Percentiles rank a stretch among this genome's conserved stretches.
Evolutionary conservation across 2,113 vertebrate genomes (phyloP).

Genomic region (Podarcis muralis): DNA sequence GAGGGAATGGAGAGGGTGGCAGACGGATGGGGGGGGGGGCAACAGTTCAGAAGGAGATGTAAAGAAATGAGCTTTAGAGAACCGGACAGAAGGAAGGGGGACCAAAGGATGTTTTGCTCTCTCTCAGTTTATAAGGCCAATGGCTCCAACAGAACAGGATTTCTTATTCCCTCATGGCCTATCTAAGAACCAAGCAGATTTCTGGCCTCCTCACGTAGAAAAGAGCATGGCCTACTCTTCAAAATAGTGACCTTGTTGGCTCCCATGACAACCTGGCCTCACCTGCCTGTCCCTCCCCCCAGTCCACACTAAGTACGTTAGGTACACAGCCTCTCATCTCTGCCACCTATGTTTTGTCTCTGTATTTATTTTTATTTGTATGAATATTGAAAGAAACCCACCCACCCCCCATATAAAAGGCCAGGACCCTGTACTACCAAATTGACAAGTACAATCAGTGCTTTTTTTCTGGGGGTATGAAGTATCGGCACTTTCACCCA

Average conservation of each 20-base stretch:
- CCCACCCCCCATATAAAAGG: no score
- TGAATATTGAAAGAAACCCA: no score
- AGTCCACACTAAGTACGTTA: background rate
- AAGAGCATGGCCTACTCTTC: background rate
- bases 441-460: no score
- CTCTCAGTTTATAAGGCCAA: conserved; percentile 14
- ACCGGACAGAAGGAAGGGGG: background rate
- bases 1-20: background rate
- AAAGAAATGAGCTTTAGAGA: conserved; percentile 14
- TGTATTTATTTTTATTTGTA: background rate
- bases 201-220: background rate
- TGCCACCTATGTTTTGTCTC: background rate
- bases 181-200: background rate
- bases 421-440: no score
- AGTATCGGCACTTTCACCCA: no score
- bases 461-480: no score
- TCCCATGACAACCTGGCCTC: background rate
- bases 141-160: background rate
- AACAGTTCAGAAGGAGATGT: background rate
- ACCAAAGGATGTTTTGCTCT: conserved; percentile 41
- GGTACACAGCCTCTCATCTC: background rate
- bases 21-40: background rate
- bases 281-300: background rate
- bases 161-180: background rate
- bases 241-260: background rate